These are phyloP conservation scores for Recurvirostra avosetta DNA, from an alignment of 2,113 vertebrate genomes.

Conservation along the genomic window DNA sequence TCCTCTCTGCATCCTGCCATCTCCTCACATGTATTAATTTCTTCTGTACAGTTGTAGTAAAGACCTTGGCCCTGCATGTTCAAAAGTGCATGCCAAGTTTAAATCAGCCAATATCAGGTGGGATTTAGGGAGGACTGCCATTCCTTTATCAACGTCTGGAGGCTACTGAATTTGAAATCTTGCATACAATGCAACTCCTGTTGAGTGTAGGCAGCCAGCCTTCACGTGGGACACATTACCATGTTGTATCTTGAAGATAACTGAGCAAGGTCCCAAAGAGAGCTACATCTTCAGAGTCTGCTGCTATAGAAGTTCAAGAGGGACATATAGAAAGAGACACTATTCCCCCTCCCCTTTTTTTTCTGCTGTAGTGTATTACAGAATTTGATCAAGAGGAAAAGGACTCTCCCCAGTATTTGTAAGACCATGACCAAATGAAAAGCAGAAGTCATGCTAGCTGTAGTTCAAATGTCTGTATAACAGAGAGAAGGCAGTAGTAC, in stretches of 20 bases:
- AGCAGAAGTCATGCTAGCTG: background rate
- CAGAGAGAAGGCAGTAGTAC: background rate
- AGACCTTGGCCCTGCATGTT: background rate
- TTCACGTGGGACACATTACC: background rate
- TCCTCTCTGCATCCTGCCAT: background rate
- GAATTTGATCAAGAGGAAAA: background rate
- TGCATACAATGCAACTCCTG: background rate
- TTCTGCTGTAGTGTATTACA: background rate
- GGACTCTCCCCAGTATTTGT: background rate
- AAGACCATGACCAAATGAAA: background rate
- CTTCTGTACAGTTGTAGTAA: background rate
- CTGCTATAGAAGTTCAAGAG: background rate
- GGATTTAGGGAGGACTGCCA: background rate
- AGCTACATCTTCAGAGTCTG: background rate
- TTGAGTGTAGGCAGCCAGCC: background rate
- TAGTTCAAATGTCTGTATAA: background rate
- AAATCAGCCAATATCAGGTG: background rate
- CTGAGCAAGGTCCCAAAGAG: background rate
- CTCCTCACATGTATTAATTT: background rate
- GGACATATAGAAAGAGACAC: background rate
- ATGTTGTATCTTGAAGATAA: background rate
- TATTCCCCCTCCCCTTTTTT: accelerated
- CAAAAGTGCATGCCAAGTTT: background rate
- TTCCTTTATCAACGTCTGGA: background rate
- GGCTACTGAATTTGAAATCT: background rate